These are phyloP conservation scores for Muntiacus muntjak DNA, from an alignment of 2,113 vertebrate genomes.

Conservation along the genomic window DNA sequence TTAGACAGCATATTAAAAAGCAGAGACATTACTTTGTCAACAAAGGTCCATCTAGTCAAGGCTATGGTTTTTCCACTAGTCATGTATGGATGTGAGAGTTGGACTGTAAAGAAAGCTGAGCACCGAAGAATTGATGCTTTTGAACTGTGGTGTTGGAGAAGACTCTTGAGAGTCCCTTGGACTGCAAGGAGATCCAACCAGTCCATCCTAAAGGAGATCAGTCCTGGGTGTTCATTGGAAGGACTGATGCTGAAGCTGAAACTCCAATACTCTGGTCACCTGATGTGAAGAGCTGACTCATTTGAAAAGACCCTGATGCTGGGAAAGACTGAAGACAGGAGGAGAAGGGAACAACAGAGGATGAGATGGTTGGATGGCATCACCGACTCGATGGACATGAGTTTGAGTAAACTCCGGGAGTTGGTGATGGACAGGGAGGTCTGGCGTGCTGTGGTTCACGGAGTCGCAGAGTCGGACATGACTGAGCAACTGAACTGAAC, in stretches of 20 bases:
- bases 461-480: not conserved
- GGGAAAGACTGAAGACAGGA: not conserved
- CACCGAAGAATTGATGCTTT: accelerated
- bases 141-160: not conserved
- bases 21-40: not conserved
- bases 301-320: not conserved
- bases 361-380: not conserved
- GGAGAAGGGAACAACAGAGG: not conserved
- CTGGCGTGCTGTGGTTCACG: not conserved
- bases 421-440: not conserved
- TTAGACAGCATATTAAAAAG: not conserved
- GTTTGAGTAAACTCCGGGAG: not conserved
- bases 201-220: not conserved
- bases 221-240: not conserved
- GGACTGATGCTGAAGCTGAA: not conserved
- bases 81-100: not conserved
- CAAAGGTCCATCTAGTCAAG: not conserved
- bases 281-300: not conserved
- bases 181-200: not conserved
- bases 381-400: not conserved
- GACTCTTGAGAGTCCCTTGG: not conserved
- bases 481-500: not conserved
- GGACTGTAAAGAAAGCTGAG: not conserved
- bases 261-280: not conserved
- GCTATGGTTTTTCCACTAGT: not conserved